Evolutionary conservation across 2,797 vertebrate genomes (phyloP).

Genomic region (Leuciscus waleckii): DNA sequence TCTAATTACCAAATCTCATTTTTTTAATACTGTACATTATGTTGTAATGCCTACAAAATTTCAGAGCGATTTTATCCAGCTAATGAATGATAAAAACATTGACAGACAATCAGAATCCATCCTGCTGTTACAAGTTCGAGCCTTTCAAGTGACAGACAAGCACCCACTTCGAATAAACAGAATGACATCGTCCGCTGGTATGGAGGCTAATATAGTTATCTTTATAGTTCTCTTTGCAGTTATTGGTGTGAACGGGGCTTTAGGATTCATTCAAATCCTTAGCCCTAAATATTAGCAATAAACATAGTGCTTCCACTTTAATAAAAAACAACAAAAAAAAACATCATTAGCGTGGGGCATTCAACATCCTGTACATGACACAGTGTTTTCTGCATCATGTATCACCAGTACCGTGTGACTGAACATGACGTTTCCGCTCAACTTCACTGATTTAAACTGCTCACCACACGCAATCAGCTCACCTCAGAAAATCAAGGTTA

Average conservation of each 20-base stretch:
- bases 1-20: background rate
- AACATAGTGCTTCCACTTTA: background rate
- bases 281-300: background rate
- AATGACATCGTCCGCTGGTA: too few relatives aligned
- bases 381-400: conserved; percentile 1
- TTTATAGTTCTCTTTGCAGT: too few relatives aligned
- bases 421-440: background rate
- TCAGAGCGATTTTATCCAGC: too few relatives aligned
- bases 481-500: conserved; percentile 26
- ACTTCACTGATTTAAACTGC: conserved; percentile 30
- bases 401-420: background rate
- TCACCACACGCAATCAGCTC: conserved; percentile 39
- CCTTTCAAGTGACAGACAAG: too few relatives aligned
- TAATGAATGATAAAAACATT: too few relatives aligned
- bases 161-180: too few relatives aligned
- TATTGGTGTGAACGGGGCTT: too few relatives aligned
- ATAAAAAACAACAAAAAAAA: background rate
- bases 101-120: too few relatives aligned
- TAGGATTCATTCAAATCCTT: background rate
- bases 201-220: too few relatives aligned
- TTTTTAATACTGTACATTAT: background rate
- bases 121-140: too few relatives aligned
- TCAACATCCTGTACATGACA: background rate
- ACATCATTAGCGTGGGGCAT: background rate
- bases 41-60: background rate